Percentiles rank a stretch among this genome's conserved stretches.
Conservation (phyloP, 2,797 vertebrate species). For the Cercopithecus petaurista region DNA sequence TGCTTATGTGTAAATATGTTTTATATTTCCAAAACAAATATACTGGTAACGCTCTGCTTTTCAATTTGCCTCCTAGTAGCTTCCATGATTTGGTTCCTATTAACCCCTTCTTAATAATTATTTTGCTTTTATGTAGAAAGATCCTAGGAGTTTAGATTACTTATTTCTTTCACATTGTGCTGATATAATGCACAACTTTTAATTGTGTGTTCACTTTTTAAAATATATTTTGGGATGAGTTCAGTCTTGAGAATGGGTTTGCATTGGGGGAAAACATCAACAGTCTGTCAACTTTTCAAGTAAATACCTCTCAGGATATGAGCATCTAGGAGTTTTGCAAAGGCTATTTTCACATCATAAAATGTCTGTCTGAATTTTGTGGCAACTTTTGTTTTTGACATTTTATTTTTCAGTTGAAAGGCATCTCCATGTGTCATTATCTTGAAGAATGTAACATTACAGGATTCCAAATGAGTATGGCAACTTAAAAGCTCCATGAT, state of each 20-base stretch:
- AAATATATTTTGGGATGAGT: not conserved
- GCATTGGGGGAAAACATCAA: slow-evolving; percentile 54
- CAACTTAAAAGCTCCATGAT: not conserved
- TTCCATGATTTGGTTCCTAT: not conserved
- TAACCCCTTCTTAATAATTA: not conserved
- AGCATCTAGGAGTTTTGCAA: slow-evolving; percentile 59
- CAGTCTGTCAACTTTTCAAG: slow-evolving; percentile 64
- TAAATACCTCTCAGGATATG: slow-evolving; percentile 60
- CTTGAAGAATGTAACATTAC: slow-evolving; percentile 13
- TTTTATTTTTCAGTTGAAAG: slow-evolving; percentile 49
- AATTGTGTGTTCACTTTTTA: not conserved
- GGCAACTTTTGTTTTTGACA: slow-evolving; percentile 47
- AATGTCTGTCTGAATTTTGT: slow-evolving; percentile 74
- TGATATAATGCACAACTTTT: not conserved
- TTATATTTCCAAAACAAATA: not conserved
- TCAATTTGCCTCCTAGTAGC: not conserved
- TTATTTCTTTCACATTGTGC: not conserved
- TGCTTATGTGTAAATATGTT: not conserved
- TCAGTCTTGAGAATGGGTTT: slow-evolving; percentile 59
- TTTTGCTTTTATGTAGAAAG: slow-evolving; percentile 6
- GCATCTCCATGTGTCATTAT: not conserved
- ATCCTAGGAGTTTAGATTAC: not conserved
- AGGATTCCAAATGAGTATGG: not conserved
- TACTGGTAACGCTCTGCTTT: not conserved
- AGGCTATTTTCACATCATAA: slow-evolving; percentile 82